Conservation (phyloP, 2,888 invertebrate genomes). For the Nysson spinosus region DNA sequence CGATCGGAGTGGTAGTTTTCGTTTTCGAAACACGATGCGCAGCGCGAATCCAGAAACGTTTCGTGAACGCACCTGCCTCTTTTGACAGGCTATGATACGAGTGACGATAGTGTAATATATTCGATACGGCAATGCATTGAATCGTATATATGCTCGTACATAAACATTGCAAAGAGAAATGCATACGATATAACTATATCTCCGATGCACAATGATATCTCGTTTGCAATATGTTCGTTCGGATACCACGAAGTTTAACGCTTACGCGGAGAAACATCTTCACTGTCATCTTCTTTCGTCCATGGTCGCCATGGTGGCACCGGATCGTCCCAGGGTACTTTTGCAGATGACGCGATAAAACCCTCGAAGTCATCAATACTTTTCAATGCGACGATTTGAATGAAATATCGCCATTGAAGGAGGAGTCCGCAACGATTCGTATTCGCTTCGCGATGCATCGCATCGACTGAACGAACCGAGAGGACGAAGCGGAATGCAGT, state of each 20-base stretch:
- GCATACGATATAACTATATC: background rate
- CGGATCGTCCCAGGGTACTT: constrained; percentile 41
- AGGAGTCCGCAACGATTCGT: constrained; percentile 40
- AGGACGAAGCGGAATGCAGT: constrained; percentile 29
- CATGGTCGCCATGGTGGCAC: constrained; percentile 21
- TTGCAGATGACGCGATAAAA: constrained; percentile 64
- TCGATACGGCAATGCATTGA: constrained; percentile 6
- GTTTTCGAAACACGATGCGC: constrained; percentile 45
- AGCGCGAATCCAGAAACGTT: constrained; percentile 26
- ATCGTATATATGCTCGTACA: background rate
- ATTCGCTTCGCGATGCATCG: constrained; percentile 37
- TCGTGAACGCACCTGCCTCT: constrained; percentile 31
- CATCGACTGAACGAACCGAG: constrained; percentile 1
- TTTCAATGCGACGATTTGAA: constrained; percentile 63
- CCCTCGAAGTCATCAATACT: constrained; percentile 63
- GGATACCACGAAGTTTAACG: constrained; percentile 15
- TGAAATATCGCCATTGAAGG: constrained; percentile 56
- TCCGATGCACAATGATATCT: constrained; percentile 18
- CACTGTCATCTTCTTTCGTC: constrained; percentile 1
- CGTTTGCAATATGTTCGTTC: constrained; percentile 4
- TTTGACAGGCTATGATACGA: constrained; percentile 46
- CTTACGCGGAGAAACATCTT: constrained; percentile 15
- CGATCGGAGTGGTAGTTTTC: constrained; percentile 44
- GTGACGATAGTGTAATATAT: constrained; percentile 41
- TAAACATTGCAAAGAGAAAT: background rate